phyloP scores from a whole-genome alignment of 2,888 invertebrate species.

The Aporophyla lueneburgensis region DNA sequence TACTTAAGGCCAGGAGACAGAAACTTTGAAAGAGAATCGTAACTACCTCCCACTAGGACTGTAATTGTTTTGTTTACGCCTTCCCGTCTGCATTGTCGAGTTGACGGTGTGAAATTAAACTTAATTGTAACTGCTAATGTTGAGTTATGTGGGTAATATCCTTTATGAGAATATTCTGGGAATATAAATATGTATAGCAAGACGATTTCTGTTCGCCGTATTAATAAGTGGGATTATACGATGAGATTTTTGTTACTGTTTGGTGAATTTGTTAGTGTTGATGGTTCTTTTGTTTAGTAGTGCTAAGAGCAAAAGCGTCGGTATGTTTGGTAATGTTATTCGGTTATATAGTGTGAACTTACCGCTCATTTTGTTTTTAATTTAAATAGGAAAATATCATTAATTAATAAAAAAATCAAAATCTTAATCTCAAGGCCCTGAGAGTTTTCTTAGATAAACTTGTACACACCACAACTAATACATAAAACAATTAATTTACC shows the following conservation, averaged over 20 bases:
- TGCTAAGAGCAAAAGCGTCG: neutral
- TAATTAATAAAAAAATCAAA: no score
- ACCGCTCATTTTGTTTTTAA: slow-evolving; percentile 7
- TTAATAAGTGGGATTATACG: slow-evolving; percentile 36
- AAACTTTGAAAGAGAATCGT: slow-evolving; percentile 79
- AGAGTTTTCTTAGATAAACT: neutral
- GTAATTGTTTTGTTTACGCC: slow-evolving; percentile 85
- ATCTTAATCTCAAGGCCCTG: neutral
- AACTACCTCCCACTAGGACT: slow-evolving; percentile 77
- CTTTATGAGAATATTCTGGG: slow-evolving; percentile 26
- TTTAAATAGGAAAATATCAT: neutral
- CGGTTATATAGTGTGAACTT: neutral
- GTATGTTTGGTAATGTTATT: neutral
- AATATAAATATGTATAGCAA: slow-evolving; percentile 12
- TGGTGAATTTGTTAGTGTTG: slow-evolving; percentile 6
- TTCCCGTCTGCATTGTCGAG: slow-evolving; percentile 76
- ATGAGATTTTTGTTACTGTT: slow-evolving; percentile 24
- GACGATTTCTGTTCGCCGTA: slow-evolving; percentile 24
- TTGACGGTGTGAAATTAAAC: slow-evolving; percentile 78
- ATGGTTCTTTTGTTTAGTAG: neutral
- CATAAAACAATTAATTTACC: neutral
- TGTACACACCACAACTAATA: no score
- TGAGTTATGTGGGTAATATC: slow-evolving; percentile 73
- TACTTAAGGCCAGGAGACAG: slow-evolving; percentile 74
- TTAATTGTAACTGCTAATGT: slow-evolving; percentile 80